phyloP scores from a whole-genome alignment of 2,113 vertebrate species.

The Datnioides undecimradiatus region DNA sequence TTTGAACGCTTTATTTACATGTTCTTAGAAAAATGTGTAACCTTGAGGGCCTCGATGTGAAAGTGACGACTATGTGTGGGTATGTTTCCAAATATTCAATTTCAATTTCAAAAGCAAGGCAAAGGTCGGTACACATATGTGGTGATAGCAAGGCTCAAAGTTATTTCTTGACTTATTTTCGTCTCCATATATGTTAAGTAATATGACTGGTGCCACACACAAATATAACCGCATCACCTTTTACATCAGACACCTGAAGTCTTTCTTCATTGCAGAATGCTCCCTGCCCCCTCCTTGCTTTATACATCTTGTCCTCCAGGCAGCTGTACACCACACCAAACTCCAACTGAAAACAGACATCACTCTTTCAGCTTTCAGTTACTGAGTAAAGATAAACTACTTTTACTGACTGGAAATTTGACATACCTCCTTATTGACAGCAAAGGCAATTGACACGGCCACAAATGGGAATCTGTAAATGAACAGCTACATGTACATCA shows the following conservation, averaged over 20 bases:
- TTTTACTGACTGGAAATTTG: neutral
- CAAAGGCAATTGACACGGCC: conserved; percentile 96
- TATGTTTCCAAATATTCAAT: neutral
- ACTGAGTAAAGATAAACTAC: no score
- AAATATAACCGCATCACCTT: conserved; percentile 76
- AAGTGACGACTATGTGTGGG: neutral
- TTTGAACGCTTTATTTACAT: neutral
- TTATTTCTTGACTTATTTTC: neutral
- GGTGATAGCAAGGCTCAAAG: neutral
- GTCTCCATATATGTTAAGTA: neutral
- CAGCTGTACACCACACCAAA: conserved; percentile 97
- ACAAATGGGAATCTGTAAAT: conserved; percentile 92
- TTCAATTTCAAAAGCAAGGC: neutral
- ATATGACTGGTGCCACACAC: no score
- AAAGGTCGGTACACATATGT: neutral
- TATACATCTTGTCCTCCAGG: conserved; percentile 97
- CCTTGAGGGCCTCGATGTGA: neutral
- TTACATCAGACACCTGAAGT: conserved; percentile 90
- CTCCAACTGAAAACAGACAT: conserved; percentile 85
- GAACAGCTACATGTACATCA: neutral
- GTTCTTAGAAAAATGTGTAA: neutral
- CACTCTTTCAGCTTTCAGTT: neutral
- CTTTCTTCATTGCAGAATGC: conserved; percentile 92
- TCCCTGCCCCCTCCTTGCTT: conserved; percentile 89
- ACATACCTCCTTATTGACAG: conserved; percentile 91